Base-by-base conservation (phyloP, 2,113 vertebrate species). In the Penelope pileata region DNA sequence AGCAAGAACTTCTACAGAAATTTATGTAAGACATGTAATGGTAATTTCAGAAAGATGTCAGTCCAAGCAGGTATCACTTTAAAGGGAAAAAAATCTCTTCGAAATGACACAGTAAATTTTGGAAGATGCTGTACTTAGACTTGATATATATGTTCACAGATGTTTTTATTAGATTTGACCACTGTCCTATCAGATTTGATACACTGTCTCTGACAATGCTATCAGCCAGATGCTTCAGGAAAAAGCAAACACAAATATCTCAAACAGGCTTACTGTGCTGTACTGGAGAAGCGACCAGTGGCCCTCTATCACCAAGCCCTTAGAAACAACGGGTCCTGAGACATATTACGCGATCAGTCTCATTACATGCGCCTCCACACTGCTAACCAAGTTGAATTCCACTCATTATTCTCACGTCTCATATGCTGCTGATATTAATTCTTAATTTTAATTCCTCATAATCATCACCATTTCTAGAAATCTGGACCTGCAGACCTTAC, bases 81-180 rank as follows among this genome's bases (percentile, higher is more conserved):
- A 66, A 80, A 82, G 7, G 24, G 15, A 26, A 36, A 60, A 77
- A 51, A 13, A 24, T 2, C 15, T 60, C 45, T 24, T 19, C 1
- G 12, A 88, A 91, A 88, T 16, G 27, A 77, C 22, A 30, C 21
- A 68, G 58, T 58, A 76, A 45, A 24, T 67, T 87, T 89, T 62
- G 59, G 50, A 91, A 82, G 12, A 53, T 27, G 26, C 47, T 83
- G 27, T 60, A 73, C 64, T 83, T 64, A 18, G 9, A 68, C 32
- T 34, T 23, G 5, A 86, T 19, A 72, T 53, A 32, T 21, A 43
- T 78, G 24, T 53, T 81, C 64, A 79, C 16, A 30, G 59, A 60
- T 32, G 32, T 43, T 74, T 73, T 68, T 64, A 16, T 47, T 82
- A 64, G 48, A 79, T 88, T 47, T 63, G 48, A 72, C 51, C 66